Conservation (phyloP, 2,113 vertebrate genomes). For the Phoenicopterus ruber region DNA sequence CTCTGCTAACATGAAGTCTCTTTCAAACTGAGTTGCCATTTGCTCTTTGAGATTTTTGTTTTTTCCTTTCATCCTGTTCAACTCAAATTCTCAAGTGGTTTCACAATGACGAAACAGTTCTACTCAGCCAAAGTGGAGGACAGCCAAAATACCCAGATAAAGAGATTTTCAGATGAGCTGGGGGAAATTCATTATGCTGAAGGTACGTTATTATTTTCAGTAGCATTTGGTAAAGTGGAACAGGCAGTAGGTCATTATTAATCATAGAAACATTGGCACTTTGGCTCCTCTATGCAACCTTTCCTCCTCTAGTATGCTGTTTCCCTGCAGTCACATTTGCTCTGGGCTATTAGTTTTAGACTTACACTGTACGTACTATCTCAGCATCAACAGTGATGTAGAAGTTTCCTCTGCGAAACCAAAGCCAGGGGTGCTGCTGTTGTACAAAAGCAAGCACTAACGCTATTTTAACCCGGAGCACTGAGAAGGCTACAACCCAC, state of each 20-base stretch:
- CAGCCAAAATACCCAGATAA: conserved; percentile 13
- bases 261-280: background rate
- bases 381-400: background rate
- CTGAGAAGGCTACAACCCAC: background rate
- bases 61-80: background rate
- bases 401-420: background rate
- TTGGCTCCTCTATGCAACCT: background rate
- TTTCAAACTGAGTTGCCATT: conserved; percentile 12
- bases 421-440: background rate
- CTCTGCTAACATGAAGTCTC: background rate
- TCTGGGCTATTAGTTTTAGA: background rate
- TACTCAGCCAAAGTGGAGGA: conserved; percentile 3
- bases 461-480: background rate
- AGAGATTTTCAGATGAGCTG: conserved; percentile 40
- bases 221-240: background rate
- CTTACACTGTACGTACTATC: fast-evolving
- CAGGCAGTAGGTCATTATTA: conserved; percentile 32
- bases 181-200: background rate
- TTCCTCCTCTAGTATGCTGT: background rate
- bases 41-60: background rate
- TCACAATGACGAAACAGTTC: background rate
- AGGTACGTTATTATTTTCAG: conserved; percentile 19
- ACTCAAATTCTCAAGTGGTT: conserved; percentile 7
- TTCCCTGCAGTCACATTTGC: background rate
- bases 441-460: background rate